Conservation (phyloP, 2,113 vertebrate genomes). For the Crotalus tigris region DNA sequence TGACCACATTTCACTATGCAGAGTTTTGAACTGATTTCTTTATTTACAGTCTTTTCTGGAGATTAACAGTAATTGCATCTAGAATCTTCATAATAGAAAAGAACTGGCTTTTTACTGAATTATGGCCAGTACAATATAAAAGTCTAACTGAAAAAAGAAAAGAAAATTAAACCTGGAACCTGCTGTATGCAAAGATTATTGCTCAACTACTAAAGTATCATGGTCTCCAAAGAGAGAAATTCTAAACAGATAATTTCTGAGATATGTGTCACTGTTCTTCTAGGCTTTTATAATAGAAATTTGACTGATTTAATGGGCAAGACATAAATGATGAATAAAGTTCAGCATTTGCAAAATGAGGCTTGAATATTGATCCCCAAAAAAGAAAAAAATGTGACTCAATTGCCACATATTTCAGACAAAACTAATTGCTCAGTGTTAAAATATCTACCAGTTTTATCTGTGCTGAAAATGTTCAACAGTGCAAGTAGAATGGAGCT, state of each 20-base stretch:
- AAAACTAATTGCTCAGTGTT: constrained; percentile 22
- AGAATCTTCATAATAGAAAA: background rate
- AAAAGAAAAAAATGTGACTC: constrained; percentile 34
- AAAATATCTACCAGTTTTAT: constrained; percentile 16
- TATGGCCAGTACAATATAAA: background rate
- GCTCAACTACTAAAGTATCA: background rate
- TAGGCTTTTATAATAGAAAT: background rate
- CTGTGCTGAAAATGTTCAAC: background rate
- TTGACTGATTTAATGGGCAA: constrained; percentile 27
- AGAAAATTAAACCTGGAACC: background rate
- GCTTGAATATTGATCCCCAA: constrained; percentile 15
- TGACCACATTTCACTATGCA: background rate
- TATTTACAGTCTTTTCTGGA: background rate
- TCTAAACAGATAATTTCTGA: background rate
- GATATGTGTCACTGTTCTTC: background rate
- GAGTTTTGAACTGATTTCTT: background rate
- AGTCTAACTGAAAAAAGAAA: background rate
- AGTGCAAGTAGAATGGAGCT: background rate
- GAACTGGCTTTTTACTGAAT: background rate
- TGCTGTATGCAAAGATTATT: background rate
- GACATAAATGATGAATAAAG: constrained; percentile 10
- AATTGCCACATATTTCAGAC: constrained; percentile 38
- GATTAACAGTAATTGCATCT: background rate
- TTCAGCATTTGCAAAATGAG: constrained; percentile 38
- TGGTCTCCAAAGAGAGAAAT: background rate